Evolutionary conservation across 92 coral and sea anemone species (phyloP).

Genomic region (Virgularia gustaviana): DNA sequence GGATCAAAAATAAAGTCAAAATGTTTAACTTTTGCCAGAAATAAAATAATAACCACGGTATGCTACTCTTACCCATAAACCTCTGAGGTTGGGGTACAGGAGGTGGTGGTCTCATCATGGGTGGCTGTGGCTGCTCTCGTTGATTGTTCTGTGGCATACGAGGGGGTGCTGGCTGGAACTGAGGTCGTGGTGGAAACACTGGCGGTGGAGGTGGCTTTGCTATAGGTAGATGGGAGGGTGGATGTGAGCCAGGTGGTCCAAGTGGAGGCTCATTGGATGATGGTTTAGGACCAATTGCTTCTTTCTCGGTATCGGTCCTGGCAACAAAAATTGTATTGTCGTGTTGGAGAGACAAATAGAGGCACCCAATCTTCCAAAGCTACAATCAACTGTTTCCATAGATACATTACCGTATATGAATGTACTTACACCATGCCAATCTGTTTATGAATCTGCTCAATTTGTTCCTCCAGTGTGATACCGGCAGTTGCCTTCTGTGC

Average conservation of each 20-base stretch:
- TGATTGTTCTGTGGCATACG: constrained; percentile 44
- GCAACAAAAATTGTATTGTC: background rate
- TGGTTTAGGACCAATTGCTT: constrained; percentile 92
- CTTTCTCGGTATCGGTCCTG: constrained; percentile 89
- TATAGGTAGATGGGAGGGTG: constrained; percentile 29
- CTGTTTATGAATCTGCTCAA: constrained; percentile 96
- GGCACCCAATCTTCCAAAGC: background rate
- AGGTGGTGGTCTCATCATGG: constrained; percentile 67
- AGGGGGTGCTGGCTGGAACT: constrained; percentile 70
- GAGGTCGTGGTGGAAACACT: constrained; percentile 30
- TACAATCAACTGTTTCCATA: background rate
- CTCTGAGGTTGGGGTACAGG: constrained; percentile 64
- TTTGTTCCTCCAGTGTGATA: constrained; percentile 88
- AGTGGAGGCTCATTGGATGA: constrained; percentile 48
- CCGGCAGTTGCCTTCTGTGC: constrained; percentile 97
- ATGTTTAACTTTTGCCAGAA: no score
- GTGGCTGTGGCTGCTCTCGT: constrained; percentile 70
- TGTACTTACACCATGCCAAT: constrained; percentile 96
- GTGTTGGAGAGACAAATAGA: background rate
- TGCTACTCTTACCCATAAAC: constrained; percentile 69
- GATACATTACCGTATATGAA: no score
- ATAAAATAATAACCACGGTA: no score
- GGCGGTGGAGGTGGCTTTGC: constrained; percentile 72
- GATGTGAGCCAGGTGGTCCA: constrained; percentile 2
- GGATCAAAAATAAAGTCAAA: constrained; percentile 61